A percentile compares a stretch with the other conserved stretches of the same genome.
Evolutionary conservation across 2,888 invertebrate genomes (phyloP).

Genomic region (Orthosia gracilis): DNA sequence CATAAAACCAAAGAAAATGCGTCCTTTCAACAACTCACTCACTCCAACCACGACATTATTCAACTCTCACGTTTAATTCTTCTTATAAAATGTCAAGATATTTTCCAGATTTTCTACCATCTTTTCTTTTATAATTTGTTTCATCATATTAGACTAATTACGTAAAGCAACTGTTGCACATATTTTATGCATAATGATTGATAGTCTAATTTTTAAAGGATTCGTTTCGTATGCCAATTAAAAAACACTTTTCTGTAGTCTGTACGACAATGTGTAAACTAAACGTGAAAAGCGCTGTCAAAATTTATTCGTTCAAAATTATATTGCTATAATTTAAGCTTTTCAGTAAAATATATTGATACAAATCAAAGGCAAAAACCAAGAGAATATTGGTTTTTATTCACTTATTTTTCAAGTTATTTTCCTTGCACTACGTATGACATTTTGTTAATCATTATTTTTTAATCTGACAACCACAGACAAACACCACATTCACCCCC

Average conservation of each 20-base stretch:
- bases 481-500: too few relatives aligned
- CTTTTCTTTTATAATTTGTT: neutral
- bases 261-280: neutral
- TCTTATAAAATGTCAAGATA: slow-evolving; percentile 35
- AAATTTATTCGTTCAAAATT: slow-evolving; percentile 32
- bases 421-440: too few relatives aligned
- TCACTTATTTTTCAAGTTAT: too few relatives aligned
- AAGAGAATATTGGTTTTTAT: too few relatives aligned
- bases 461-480: too few relatives aligned
- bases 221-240: too few relatives aligned
- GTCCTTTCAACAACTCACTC: slow-evolving; percentile 59
- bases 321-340: neutral
- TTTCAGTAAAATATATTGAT: neutral
- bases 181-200: neutral
- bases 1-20: slow-evolving; percentile 50
- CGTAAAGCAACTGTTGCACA: accelerated
- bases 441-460: too few relatives aligned
- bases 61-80: slow-evolving; percentile 60
- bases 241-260: too few relatives aligned
- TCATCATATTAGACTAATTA: neutral
- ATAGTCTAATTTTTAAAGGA: neutral
- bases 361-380: too few relatives aligned
- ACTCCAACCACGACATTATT: slow-evolving; percentile 62
- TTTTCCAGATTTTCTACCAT: neutral
- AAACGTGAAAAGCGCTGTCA: slow-evolving; percentile 34